phyloP scores from a whole-genome alignment of 2,888 invertebrate species.

The Watsonalla binaria region DNA sequence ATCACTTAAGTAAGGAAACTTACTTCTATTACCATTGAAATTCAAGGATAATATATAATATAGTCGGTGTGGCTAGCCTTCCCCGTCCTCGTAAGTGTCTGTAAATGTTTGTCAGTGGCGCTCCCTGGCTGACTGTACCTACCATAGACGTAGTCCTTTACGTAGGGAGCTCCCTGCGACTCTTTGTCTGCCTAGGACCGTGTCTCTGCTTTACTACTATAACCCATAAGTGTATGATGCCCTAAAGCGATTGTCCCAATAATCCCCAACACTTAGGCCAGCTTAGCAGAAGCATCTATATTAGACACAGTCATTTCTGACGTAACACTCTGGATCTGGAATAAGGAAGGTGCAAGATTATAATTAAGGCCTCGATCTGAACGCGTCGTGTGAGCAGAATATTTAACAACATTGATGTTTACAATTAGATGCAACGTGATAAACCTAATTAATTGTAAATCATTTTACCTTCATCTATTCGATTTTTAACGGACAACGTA shows the following conservation, averaged over 20 bases:
- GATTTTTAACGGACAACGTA: too few species aligned
- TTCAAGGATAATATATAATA: background rate
- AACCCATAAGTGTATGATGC: background rate
- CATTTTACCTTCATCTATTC: too few species aligned
- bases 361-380: too few species aligned
- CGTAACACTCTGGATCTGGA: background rate
- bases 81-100: background rate
- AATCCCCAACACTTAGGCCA: background rate
- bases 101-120: background rate
- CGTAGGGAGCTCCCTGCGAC: background rate
- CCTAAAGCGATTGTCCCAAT: background rate
- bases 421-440: too few species aligned
- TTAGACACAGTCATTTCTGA: background rate
- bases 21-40: background rate
- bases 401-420: too few species aligned
- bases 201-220: constrained; percentile 34
- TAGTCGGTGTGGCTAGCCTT: background rate
- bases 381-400: too few species aligned
- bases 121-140: background rate
- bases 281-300: background rate
- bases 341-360: background rate
- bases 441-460: too few species aligned
- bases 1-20: background rate
- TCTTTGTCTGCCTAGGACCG: constrained; percentile 33
- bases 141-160: background rate